Conservation (phyloP, 2,888 invertebrate genomes). For the Boloria selene region DNA sequence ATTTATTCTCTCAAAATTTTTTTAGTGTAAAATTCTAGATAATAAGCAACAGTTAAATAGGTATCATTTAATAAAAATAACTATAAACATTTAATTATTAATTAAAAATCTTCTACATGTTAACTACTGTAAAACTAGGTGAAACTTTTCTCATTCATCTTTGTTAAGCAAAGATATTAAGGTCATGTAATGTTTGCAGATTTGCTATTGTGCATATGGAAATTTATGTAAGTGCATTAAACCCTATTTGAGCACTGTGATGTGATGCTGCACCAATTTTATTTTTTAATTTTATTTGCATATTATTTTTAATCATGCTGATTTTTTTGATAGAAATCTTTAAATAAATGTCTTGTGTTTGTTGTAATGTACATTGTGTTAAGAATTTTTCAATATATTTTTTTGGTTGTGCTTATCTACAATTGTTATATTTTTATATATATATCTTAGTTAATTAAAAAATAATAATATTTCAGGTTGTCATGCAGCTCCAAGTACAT, state of each 20-base stretch:
- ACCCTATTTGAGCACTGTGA: slow-evolving; percentile 8
- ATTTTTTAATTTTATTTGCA: not conserved
- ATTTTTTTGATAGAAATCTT: not conserved
- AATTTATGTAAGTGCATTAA: slow-evolving; percentile 28
- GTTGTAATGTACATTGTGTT: too few relatives aligned
- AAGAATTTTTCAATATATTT: not conserved
- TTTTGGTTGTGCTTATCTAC: not conserved
- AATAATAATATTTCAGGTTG: slow-evolving; percentile 58
- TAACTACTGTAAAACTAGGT: too few relatives aligned
- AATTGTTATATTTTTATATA: slow-evolving; percentile 9
- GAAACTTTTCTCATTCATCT: not conserved
- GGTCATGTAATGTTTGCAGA: slow-evolving; percentile 22
- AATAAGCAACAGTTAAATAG: too few relatives aligned
- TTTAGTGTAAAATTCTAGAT: too few relatives aligned
- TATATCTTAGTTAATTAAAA: not conserved
- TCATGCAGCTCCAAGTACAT: slow-evolving; percentile 68
- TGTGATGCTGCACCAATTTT: not conserved
- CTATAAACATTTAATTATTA: too few relatives aligned
- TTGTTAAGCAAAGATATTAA: not conserved
- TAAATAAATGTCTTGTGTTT: too few relatives aligned
- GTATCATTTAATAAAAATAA: too few relatives aligned
- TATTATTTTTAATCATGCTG: not conserved
- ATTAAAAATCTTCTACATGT: too few relatives aligned
- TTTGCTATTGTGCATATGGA: slow-evolving; percentile 21
- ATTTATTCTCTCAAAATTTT: too few relatives aligned